phyloP scores from a whole-genome alignment of 2,113 vertebrate species.

The Heterochromis multidens region DNA sequence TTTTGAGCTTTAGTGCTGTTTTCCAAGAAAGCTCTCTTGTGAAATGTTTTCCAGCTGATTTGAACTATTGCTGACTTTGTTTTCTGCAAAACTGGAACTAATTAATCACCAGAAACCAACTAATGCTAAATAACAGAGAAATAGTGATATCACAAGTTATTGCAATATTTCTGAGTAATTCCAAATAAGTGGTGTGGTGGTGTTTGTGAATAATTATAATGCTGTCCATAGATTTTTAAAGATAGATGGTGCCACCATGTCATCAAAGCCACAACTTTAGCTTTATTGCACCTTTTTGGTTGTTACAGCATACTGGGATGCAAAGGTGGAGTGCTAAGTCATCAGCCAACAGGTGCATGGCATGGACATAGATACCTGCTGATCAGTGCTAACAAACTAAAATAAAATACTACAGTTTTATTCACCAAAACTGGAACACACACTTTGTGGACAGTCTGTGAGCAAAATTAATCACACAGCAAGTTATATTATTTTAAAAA shows the following conservation, averaged over 20 bases:
- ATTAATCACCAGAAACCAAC: slow-evolving; percentile 19
- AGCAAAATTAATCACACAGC: neutral
- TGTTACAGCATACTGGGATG: neutral
- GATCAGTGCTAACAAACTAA: neutral
- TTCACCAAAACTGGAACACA: neutral
- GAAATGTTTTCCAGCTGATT: neutral
- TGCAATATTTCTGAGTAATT: neutral
- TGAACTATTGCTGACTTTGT: slow-evolving; percentile 15
- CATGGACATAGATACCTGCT: neutral
- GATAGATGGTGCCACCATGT: neutral
- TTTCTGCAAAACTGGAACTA: slow-evolving; percentile 9
- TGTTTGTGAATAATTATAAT: neutral
- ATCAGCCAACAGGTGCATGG: neutral
- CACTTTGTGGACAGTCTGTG: neutral
- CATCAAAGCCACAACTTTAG: neutral
- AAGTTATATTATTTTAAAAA: neutral
- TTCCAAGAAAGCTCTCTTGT: slow-evolving; percentile 48
- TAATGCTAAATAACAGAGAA: neutral
- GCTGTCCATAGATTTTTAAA: neutral
- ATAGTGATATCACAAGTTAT: neutral
- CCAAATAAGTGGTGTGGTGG: neutral
- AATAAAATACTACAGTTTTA: neutral
- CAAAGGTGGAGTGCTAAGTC: neutral
- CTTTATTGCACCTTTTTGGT: neutral
- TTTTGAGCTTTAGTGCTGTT: slow-evolving; percentile 34